These are phyloP conservation scores for Kryptolebias marmoratus DNA, from an alignment of 2,113 vertebrate species.

Conservation along the genomic window DNA sequence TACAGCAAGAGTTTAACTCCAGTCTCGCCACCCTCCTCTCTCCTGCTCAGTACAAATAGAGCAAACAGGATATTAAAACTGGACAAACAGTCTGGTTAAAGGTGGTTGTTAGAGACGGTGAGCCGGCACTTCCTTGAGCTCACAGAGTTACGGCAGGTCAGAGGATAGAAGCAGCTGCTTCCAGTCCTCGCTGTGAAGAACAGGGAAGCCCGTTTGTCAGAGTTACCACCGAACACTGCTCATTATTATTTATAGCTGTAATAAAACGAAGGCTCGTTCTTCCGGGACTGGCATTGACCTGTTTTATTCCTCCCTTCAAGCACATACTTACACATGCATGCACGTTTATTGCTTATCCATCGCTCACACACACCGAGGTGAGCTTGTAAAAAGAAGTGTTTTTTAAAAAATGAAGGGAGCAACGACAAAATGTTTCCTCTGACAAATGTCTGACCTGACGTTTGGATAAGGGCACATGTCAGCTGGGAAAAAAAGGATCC, in stretches of 20 bases:
- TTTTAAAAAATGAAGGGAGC: slow-evolving; percentile 1
- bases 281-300: slow-evolving; percentile 45
- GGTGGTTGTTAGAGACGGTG: not conserved
- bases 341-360: slow-evolving; percentile 7
- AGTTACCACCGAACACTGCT: slow-evolving; percentile 41
- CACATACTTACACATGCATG: not conserved
- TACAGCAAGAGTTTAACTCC: not conserved
- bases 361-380: not conserved
- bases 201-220: slow-evolving; percentile 49
- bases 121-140: slow-evolving; percentile 15
- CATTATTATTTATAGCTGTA: slow-evolving; percentile 27
- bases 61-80: slow-evolving; percentile 31
- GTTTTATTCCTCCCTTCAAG: slow-evolving; percentile 43
- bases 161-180: slow-evolving; percentile 49
- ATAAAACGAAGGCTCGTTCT: slow-evolving; percentile 60
- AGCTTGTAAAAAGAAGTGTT: slow-evolving; percentile 3
- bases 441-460: slow-evolving; percentile 27
- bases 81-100: slow-evolving; percentile 28
- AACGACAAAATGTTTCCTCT: not conserved
- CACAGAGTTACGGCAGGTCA: slow-evolving; percentile 21
- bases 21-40: not conserved
- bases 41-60: slow-evolving; percentile 10
- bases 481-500: slow-evolving; percentile 9
- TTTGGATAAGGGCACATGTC: slow-evolving; percentile 24
- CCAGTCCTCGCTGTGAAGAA: slow-evolving; percentile 60